Evolutionary conservation across 2,113 vertebrate genomes (phyloP).

Genomic region (Eidolon helvum): DNA sequence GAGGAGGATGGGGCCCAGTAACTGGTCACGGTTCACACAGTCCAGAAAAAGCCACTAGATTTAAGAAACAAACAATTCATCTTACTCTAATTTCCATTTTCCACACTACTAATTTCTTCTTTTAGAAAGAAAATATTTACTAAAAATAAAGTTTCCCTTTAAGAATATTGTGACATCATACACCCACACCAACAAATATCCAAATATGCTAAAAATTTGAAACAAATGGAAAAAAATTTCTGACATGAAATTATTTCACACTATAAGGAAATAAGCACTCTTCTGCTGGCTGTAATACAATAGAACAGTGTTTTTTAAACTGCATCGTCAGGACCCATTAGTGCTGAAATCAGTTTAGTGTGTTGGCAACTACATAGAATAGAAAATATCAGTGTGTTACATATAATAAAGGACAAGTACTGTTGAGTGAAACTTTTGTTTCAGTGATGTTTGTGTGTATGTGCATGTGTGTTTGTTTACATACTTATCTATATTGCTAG

Average conservation of each 20-base stretch:
- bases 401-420: neutral
- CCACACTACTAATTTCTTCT: neutral
- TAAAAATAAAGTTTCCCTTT: constrained; percentile 41
- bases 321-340: neutral
- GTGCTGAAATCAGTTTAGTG: neutral
- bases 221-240: neutral
- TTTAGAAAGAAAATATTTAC: constrained; percentile 33
- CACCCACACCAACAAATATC: neutral
- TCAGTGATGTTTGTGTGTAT: neutral
- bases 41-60: neutral
- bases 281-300: neutral
- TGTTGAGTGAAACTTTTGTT: neutral
- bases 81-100: neutral
- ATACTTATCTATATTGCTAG: neutral
- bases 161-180: neutral
- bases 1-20: neutral
- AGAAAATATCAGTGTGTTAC: neutral
- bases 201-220: constrained; percentile 17
- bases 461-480: neutral
- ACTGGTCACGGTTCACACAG: neutral
- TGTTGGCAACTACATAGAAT: neutral
- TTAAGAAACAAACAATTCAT: neutral
- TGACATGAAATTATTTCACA: constrained; percentile 38
- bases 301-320: neutral
- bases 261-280: neutral